Percentiles rank a stretch among this genome's conserved stretches.
These are phyloP conservation scores for Phortica variegata DNA, from an alignment of 1,140 invertebrate genomes.

Conservation along the genomic window DNA sequence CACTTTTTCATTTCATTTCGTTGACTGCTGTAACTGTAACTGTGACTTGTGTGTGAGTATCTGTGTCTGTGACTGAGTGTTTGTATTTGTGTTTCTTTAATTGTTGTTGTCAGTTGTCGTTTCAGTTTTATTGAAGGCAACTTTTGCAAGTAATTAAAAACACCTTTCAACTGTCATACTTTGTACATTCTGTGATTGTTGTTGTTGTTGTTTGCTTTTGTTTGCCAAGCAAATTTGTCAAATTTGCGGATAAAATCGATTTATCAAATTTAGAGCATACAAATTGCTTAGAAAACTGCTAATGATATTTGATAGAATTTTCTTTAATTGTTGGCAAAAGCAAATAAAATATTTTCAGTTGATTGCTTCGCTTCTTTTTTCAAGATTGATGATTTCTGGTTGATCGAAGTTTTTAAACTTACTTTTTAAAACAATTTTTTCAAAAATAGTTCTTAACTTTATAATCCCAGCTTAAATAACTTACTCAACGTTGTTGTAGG, in stretches of 20 bases:
- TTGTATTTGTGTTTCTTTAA: constrained; percentile 31
- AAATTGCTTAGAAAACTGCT: constrained; percentile 25
- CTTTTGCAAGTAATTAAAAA: constrained; percentile 51
- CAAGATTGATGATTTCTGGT: too few species aligned
- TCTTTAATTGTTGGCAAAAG: constrained; percentile 18
- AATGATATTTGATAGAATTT: constrained; percentile 30
- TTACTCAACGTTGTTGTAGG: too few species aligned
- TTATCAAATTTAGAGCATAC: constrained; percentile 27
- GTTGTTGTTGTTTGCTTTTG: constrained; percentile 15
- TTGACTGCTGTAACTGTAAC: constrained; percentile 45
- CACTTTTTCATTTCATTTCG: constrained; percentile 53
- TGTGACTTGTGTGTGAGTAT: constrained; percentile 15
- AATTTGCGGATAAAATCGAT: constrained; percentile 40
- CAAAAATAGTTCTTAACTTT: too few species aligned
- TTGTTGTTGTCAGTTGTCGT: constrained; percentile 46
- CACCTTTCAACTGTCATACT: constrained; percentile 45
- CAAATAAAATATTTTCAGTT: constrained; percentile 44
- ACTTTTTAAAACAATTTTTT: constrained; percentile 50
- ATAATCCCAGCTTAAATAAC: too few species aligned
- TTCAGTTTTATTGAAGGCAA: too few species aligned
- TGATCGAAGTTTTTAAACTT: too few species aligned
- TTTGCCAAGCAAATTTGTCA: constrained; percentile 51
- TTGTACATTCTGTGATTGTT: constrained; percentile 14
- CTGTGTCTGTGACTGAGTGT: too few species aligned
- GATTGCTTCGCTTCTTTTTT: too few species aligned